phyloP scores from a whole-genome alignment of 2,888 invertebrate genomes.

The Trisateles emortualis region DNA sequence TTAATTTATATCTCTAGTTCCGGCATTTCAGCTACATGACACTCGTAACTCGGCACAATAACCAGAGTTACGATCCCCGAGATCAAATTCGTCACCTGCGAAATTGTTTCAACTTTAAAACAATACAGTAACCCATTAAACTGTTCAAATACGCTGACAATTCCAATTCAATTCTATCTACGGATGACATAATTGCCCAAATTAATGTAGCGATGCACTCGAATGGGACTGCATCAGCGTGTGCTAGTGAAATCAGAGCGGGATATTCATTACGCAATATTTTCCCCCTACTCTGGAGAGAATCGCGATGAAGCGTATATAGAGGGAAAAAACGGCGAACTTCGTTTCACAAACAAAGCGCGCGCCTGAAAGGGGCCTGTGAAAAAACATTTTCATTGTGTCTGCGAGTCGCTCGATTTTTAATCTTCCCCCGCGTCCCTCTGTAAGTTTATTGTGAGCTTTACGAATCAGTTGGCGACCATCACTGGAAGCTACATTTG shows the following conservation, averaged over 20 bases:
- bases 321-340: constrained; percentile 77
- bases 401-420: constrained; percentile 83
- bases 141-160: constrained; percentile 30
- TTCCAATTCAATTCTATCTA: constrained; percentile 31
- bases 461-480: constrained; percentile 67
- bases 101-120: constrained; percentile 35
- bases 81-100: constrained; percentile 39
- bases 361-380: constrained; percentile 77
- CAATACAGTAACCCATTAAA: constrained; percentile 36
- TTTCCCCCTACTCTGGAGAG: constrained; percentile 64
- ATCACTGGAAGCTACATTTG: constrained; percentile 62
- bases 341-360: constrained; percentile 85
- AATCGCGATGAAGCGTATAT: constrained; percentile 77
- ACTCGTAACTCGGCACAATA: constrained; percentile 27
- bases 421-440: constrained; percentile 77
- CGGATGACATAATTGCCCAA: constrained; percentile 54
- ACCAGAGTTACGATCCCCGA: constrained; percentile 32
- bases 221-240: constrained; percentile 48
- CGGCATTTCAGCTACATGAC: constrained; percentile 28
- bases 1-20: constrained; percentile 50
- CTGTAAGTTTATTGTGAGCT: constrained; percentile 81
- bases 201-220: constrained; percentile 57
- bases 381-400: constrained; percentile 86
- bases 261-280: constrained; percentile 78
- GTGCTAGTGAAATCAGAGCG: constrained; percentile 58